Evolutionary conservation across 1,140 invertebrate species (phyloP).

Genomic region (Camponotus vicinus): DNA sequence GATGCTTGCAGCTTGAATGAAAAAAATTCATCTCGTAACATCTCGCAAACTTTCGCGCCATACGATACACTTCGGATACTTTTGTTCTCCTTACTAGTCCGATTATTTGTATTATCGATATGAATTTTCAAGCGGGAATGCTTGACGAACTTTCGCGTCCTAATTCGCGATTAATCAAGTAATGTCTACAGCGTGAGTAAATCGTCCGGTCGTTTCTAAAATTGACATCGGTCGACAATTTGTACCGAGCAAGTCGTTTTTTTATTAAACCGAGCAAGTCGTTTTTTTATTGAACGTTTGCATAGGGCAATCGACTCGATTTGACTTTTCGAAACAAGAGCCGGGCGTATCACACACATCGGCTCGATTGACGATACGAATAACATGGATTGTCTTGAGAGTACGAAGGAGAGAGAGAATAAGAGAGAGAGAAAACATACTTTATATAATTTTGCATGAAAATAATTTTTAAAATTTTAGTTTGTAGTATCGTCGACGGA

Average conservation of each 20-base stretch:
- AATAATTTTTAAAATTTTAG: conserved; percentile 81
- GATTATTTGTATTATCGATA: too few species aligned
- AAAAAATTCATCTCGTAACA: background rate
- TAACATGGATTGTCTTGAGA: conserved; percentile 52
- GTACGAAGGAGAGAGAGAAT: conserved; percentile 63
- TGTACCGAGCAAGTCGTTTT: conserved; percentile 20
- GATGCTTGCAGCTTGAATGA: too few species aligned
- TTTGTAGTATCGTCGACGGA: conserved; percentile 78
- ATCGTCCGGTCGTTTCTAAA: conserved; percentile 44
- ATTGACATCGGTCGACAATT: conserved; percentile 31
- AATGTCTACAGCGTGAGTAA: conserved; percentile 22
- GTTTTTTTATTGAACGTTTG: conserved; percentile 23
- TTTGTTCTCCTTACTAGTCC: too few species aligned
- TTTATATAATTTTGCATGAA: conserved; percentile 79
- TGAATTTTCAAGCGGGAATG: too few species aligned
- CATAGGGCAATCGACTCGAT: conserved; percentile 45
- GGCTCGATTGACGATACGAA: conserved; percentile 62
- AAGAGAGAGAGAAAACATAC: conserved; percentile 70
- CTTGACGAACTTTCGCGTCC: too few species aligned
- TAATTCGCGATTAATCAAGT: too few species aligned
- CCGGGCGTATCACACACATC: conserved; percentile 44
- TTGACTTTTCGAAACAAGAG: conserved; percentile 40
- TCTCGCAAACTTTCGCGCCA: conserved; percentile 14
- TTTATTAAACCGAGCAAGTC: conserved; percentile 19
- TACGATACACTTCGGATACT: too few species aligned